phyloP scores from a whole-genome alignment of 2,888 invertebrate species.

The Athrips mouffetella region DNA sequence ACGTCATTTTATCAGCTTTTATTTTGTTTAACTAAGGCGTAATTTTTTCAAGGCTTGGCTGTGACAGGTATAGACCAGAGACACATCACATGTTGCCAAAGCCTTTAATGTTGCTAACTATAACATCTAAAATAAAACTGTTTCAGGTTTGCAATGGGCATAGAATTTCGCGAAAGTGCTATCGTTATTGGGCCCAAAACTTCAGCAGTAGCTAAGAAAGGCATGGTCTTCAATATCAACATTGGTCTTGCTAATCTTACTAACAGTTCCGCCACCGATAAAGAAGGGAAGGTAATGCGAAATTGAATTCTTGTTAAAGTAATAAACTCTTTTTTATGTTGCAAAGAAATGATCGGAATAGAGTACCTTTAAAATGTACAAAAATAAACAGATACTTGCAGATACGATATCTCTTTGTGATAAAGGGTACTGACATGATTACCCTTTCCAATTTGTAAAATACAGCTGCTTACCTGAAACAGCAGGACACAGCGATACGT shows the following conservation, averaged over 20 bases:
- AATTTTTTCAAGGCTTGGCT: neutral
- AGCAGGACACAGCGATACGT: too few relatives aligned
- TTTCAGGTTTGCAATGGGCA: constrained; percentile 94
- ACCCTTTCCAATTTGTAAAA: neutral
- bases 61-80: too few relatives aligned
- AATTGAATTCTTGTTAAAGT: constrained; percentile 7
- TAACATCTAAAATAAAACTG: neutral
- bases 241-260: constrained; percentile 92
- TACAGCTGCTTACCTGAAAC: too few relatives aligned
- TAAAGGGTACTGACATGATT: neutral
- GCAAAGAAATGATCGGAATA: too few relatives aligned
- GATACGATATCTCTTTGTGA: too few relatives aligned
- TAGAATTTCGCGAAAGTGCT: constrained; percentile 98
- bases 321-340: too few relatives aligned
- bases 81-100: too few relatives aligned
- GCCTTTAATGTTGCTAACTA: too few relatives aligned
- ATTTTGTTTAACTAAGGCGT: too few relatives aligned
- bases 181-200: constrained; percentile 95
- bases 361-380: neutral
- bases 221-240: constrained; percentile 98
- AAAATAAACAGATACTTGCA: too few relatives aligned
- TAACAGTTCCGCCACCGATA: constrained; percentile 89
- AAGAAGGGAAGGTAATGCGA: constrained; percentile 90
- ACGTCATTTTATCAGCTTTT: too few relatives aligned
- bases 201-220: constrained; percentile 86